Base-by-base conservation (phyloP, 2,888 invertebrate species). In the Bhutanitis thaidina region DNA sequence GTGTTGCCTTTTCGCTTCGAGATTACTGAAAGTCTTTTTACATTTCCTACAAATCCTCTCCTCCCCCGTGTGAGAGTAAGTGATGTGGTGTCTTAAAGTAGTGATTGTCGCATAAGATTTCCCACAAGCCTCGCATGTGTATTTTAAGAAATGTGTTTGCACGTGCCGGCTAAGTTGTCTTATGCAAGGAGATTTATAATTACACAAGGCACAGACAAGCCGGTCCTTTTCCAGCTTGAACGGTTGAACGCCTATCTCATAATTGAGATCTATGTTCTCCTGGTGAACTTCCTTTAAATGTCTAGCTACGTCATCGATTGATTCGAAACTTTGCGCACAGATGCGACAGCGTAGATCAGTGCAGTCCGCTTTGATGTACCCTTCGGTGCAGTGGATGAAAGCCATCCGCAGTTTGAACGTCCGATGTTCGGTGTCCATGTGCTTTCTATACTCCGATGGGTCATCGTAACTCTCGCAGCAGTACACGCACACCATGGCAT, bases 401-500 rank as follows among this genome's bases (percentile, higher is more conserved):
- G 84, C 84, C 66, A 75, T 77, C 32, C 71, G 67, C 1, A 74
- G 58, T 16, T 77, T 79, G 57, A 85, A 83, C 0, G 65, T 69
- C 43, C 62, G 63, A 48, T 88, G 87, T 55, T 87, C 85, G 0
- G 66, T 63, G 37, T 71, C 67, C 85, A 87, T 86, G 49, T 88
- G 88, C 13, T 61, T 60, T 53, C 86, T 75, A 62, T 81, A 86
- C 44, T 64, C 58, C 2, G 68, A 50, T 1, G 83, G 76, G 38
- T 80, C 76, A 32, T 77, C 72, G 64, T 71, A 82, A 52, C 69
- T 70, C 58, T 84, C 85, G 53, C 74, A 74, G 70, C 88, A 88
- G 71, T 80, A 87, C 30, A 86, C 85, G 69, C 88, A 88, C 60
- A 84, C 77, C 77, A 88, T 79, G 45, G 68, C 64, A 51, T 80